phyloP scores from a whole-genome alignment of 1,140 invertebrate species.

The Leptinotarsa lineolata region DNA sequence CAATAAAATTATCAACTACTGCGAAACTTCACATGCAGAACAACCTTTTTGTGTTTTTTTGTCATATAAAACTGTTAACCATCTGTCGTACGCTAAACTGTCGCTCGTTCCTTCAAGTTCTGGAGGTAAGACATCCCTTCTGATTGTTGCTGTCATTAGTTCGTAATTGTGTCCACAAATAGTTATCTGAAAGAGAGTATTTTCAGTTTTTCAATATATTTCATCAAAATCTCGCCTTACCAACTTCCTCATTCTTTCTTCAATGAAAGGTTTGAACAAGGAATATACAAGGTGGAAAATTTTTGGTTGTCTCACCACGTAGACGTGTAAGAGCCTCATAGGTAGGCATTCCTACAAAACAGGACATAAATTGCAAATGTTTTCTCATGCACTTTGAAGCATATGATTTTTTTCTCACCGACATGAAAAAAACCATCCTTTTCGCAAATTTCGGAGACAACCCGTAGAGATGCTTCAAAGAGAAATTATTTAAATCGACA shows the following conservation, averaged over 20 bases:
- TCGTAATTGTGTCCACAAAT: slow-evolving; percentile 24
- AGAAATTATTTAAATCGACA: slow-evolving; percentile 26
- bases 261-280: slow-evolving; percentile 27
- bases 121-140: slow-evolving; percentile 10
- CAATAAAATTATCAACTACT: not conserved
- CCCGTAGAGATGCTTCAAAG: slow-evolving; percentile 24
- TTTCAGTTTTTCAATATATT: too few relatives aligned
- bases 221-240: not conserved
- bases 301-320: slow-evolving; percentile 26
- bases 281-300: slow-evolving; percentile 23
- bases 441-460: slow-evolving; percentile 25
- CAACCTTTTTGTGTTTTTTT: slow-evolving; percentile 23
- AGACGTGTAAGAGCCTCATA: slow-evolving; percentile 17
- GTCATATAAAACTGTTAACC: slow-evolving; percentile 14
- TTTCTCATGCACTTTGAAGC: not conserved
- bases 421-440: slow-evolving; percentile 30
- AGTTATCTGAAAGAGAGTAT: slow-evolving; percentile 16
- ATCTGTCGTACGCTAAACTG: not conserved
- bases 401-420: slow-evolving; percentile 12
- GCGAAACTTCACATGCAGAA: too few relatives aligned
- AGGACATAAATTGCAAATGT: not conserved
- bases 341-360: slow-evolving; percentile 28
- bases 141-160: slow-evolving; percentile 13
- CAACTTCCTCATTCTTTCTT: slow-evolving; percentile 21
- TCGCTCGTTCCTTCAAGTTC: slow-evolving; percentile 15